Evolutionary conservation across 2,113 vertebrate species (phyloP).

Genomic region (Melanotaenia duboulayi): DNA sequence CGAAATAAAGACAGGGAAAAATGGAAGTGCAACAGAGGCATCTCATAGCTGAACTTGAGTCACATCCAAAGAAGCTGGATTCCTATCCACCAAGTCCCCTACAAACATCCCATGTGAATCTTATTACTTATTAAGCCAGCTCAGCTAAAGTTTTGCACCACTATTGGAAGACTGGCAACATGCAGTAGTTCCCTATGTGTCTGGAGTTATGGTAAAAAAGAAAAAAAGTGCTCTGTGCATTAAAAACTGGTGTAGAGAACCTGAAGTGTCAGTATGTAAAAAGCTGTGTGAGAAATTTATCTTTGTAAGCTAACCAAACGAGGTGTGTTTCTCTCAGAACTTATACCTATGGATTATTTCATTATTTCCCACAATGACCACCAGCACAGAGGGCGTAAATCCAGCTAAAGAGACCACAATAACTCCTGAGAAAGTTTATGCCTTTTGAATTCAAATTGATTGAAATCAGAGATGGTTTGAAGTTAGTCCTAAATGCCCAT

Average conservation of each 20-base stretch:
- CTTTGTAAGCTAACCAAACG: too few relatives aligned
- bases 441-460: too few relatives aligned
- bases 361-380: too few relatives aligned
- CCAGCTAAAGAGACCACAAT: too few relatives aligned
- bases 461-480: not conserved
- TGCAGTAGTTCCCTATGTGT: not conserved
- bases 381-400: too few relatives aligned
- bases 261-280: not conserved
- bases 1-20: not conserved
- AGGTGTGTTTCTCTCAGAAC: too few relatives aligned
- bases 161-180: not conserved
- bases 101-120: not conserved
- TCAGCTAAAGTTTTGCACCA: not conserved
- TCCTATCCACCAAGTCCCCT: not conserved
- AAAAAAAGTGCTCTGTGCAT: not conserved
- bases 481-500: not conserved
- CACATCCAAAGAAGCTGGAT: too few relatives aligned
- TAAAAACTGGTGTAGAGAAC: not conserved
- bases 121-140: not conserved
- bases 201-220: too few relatives aligned
- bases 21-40: not conserved
- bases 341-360: too few relatives aligned
- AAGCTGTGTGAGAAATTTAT: too few relatives aligned
- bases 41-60: not conserved
- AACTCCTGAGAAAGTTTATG: too few relatives aligned